Evolutionary conservation across 2,797 vertebrate species (phyloP).

Genomic region (Manis crassicaudata): DNA sequence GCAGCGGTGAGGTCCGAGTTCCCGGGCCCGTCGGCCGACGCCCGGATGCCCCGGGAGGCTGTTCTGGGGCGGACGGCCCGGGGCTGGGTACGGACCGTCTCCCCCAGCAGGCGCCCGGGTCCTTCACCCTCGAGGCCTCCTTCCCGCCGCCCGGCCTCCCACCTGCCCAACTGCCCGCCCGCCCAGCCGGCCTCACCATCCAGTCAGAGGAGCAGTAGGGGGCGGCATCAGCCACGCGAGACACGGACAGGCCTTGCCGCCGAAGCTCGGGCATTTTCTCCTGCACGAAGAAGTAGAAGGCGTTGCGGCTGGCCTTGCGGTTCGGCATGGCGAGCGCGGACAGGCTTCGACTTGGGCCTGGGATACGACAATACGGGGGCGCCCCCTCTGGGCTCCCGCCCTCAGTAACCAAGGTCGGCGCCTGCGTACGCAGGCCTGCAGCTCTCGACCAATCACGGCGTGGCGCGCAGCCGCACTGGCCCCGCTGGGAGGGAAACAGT

Average conservation of each 20-base stretch:
- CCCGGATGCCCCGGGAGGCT: fast-evolving
- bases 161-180: not conserved
- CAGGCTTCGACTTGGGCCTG: not conserved
- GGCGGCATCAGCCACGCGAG: slow-evolving; percentile 75
- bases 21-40: fast-evolving
- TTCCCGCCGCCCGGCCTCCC: not conserved
- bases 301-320: slow-evolving; percentile 5
- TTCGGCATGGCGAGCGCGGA: slow-evolving; percentile 67
- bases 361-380: not conserved
- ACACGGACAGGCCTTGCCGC: slow-evolving; percentile 76
- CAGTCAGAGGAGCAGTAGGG: slow-evolving; percentile 83
- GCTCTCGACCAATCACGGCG: slow-evolving; percentile 58
- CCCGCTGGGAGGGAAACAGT: not conserved
- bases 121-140: not conserved
- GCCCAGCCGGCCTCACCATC: slow-evolving; percentile 80
- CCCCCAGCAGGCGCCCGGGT: not conserved
- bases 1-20: not conserved
- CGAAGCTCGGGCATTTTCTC: slow-evolving; percentile 84
- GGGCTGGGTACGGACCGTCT: too few species aligned
- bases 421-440: not conserved
- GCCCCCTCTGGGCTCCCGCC: slow-evolving; percentile 62
- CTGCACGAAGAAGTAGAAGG: slow-evolving; percentile 80
- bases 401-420: slow-evolving; percentile 54
- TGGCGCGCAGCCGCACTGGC: slow-evolving; percentile 30
- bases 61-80: too few species aligned